Conservation (phyloP, 1,140 invertebrate genomes). For the Apis laboriosa region DNA sequence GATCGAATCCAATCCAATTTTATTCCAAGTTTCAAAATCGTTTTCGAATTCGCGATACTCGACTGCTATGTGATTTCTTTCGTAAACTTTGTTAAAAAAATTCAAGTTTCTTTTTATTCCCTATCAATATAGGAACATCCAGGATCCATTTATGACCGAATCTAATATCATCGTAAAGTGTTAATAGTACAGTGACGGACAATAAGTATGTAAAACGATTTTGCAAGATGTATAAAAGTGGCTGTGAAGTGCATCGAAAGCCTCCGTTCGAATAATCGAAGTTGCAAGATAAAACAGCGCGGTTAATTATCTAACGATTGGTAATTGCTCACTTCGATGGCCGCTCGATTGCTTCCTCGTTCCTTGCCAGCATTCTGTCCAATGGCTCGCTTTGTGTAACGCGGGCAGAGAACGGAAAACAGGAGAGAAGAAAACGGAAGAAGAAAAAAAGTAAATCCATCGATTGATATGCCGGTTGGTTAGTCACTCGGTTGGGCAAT, state of each 20-base stretch:
- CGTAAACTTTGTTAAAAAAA: too few relatives aligned
- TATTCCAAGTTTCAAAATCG: too few relatives aligned
- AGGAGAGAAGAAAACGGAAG: not conserved
- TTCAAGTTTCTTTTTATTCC: too few relatives aligned
- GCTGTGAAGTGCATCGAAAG: not conserved
- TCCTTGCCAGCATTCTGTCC: not conserved
- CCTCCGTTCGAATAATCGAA: slow-evolving; percentile 9
- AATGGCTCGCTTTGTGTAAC: slow-evolving; percentile 11
- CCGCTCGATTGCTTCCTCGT: slow-evolving; percentile 34
- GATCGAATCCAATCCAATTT: too few relatives aligned
- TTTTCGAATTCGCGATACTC: too few relatives aligned
- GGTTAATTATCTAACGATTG: slow-evolving; percentile 42
- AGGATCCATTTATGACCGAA: too few relatives aligned
- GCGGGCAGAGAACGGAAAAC: not conserved
- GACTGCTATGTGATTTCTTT: too few relatives aligned
- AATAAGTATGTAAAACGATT: not conserved
- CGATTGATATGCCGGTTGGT: slow-evolving; percentile 25
- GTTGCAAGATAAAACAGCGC: slow-evolving; percentile 11
- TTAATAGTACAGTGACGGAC: not conserved
- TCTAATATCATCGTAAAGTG: not conserved
- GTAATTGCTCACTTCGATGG: slow-evolving; percentile 23
- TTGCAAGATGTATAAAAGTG: not conserved
- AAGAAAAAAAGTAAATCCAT: slow-evolving; percentile 4
- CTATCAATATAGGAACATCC: too few relatives aligned
- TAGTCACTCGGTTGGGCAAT: slow-evolving; percentile 38